Evolutionary conservation across 2,113 vertebrate species (phyloP).

Genomic region (Microcebus tavaratra): DNA sequence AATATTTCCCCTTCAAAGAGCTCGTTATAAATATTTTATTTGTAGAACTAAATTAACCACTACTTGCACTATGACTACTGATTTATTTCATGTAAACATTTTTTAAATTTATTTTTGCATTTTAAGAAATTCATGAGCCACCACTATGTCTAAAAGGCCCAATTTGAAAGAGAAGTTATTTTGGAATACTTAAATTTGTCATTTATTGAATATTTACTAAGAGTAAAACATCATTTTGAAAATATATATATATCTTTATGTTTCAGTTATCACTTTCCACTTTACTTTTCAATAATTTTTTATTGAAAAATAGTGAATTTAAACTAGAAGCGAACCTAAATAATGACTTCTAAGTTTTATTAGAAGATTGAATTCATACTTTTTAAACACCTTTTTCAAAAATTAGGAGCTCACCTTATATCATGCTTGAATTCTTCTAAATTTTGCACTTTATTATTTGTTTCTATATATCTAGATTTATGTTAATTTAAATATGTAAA

Average conservation of each 20-base stretch:
- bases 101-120: not conserved
- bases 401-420: not conserved
- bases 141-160: not conserved
- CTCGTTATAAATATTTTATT: not conserved
- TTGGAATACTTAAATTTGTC: not conserved
- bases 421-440: not conserved
- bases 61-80: not conserved
- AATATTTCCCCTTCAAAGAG: not conserved
- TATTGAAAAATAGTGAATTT: constrained; percentile 11
- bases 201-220: not conserved
- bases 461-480: not conserved
- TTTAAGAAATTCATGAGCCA: not conserved
- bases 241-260: not conserved
- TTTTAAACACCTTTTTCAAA: not conserved
- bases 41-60: not conserved
- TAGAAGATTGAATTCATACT: not conserved
- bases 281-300: constrained; percentile 52
- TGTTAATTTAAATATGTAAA: constrained; percentile 10
- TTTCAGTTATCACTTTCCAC: not conserved
- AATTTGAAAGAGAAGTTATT: constrained; percentile 10
- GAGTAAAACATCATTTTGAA: not conserved
- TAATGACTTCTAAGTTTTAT: constrained; percentile 42
- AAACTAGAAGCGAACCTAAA: constrained; percentile 10
- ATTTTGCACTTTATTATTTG: not conserved
- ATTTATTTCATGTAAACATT: not conserved